Conservation (phyloP, 2,888 invertebrate species). For the Tethea ocularis region DNA sequence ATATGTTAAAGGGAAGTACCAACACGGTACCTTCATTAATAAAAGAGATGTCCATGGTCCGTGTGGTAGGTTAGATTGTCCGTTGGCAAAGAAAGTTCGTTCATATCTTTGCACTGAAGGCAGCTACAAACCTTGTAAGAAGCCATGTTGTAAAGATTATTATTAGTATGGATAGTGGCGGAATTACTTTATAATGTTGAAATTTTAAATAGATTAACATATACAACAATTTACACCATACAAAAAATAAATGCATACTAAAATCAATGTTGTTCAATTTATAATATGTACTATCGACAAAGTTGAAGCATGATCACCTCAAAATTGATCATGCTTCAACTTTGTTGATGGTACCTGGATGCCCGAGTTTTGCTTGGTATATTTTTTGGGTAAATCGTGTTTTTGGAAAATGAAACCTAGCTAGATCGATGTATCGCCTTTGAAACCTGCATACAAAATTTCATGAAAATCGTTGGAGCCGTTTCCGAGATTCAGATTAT, state of each 20-base stretch:
- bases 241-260: neutral
- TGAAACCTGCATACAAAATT: too few relatives aligned
- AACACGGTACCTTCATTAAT: conserved; percentile 74
- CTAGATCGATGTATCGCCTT: too few relatives aligned
- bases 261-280: neutral
- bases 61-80: conserved; percentile 76
- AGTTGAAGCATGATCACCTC: too few relatives aligned
- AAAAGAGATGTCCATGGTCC: conserved; percentile 77
- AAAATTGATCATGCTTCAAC: too few relatives aligned
- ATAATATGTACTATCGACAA: too few relatives aligned
- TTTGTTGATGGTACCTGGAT: too few relatives aligned
- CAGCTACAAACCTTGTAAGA: conserved; percentile 70
- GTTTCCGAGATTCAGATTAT: too few relatives aligned
- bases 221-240: neutral
- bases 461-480: too few relatives aligned
- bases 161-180: conserved; percentile 44
- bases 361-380: too few relatives aligned
- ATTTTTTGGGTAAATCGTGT: too few relatives aligned
- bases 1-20: conserved; percentile 66
- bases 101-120: conserved; percentile 68
- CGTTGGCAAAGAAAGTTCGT: conserved; percentile 72
- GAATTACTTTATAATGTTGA: conserved; percentile 19
- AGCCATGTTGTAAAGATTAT: conserved; percentile 70
- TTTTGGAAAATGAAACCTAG: too few relatives aligned
- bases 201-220: neutral